Evolutionary conservation across 2,888 invertebrate genomes (phyloP).

Genomic region (Epirrhoe alternata): DNA sequence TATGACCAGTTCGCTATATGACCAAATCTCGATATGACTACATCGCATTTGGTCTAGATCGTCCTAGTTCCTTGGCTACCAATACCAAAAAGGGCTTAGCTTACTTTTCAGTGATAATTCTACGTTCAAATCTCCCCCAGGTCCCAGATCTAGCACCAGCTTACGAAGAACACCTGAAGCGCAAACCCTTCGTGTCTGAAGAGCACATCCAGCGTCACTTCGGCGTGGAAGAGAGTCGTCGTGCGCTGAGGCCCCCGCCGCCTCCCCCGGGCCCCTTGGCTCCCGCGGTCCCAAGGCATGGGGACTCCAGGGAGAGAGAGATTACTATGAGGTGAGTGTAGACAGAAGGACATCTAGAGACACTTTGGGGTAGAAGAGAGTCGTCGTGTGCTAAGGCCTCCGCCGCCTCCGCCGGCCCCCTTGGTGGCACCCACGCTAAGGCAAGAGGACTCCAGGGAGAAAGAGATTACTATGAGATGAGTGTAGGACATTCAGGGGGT

Average conservation of each 20-base stretch:
- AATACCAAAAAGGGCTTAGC: no score
- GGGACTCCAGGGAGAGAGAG: slow-evolving; percentile 78
- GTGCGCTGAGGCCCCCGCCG: slow-evolving; percentile 37
- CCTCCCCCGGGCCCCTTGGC: slow-evolving; percentile 62
- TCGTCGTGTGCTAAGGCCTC: slow-evolving; percentile 50
- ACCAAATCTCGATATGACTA: no score
- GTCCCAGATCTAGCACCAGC: slow-evolving; percentile 53
- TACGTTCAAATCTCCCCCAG: slow-evolving; percentile 20
- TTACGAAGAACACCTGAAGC: slow-evolving; percentile 62
- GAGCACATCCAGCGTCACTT: slow-evolving; percentile 80
- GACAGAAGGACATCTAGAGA: slow-evolving; percentile 77
- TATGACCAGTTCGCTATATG: no score
- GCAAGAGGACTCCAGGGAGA: slow-evolving; percentile 73
- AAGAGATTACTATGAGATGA: slow-evolving; percentile 82
- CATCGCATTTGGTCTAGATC: no score
- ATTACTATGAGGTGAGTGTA: slow-evolving; percentile 77
- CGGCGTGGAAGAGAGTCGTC: slow-evolving; percentile 76
- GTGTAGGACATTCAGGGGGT: slow-evolving; percentile 74
- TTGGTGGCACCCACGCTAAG: slow-evolving; percentile 74
- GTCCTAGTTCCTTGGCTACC: no score
- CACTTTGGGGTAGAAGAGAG: slow-evolving; percentile 80
- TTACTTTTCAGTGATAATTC: no score
- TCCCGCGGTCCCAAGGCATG: slow-evolving; percentile 71
- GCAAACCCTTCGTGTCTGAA: slow-evolving; percentile 79
- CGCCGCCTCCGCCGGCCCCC: slow-evolving; percentile 52